Conservation (phyloP, 2,888 invertebrate genomes). For the Augochlorella aurata region DNA sequence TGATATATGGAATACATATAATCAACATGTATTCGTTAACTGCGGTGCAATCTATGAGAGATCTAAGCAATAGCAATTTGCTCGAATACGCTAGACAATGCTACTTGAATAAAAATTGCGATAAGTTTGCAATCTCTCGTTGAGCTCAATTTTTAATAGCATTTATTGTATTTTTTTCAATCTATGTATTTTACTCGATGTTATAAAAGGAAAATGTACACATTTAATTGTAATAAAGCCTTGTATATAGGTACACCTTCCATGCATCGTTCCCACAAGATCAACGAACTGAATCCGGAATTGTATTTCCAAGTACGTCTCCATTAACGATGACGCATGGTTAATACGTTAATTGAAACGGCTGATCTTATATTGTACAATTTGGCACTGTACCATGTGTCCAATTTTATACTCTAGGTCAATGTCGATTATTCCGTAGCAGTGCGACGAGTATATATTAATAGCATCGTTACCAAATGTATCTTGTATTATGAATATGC, state of each 20-base stretch:
- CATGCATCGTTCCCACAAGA: conserved; percentile 18
- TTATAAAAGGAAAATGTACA: conserved; percentile 49
- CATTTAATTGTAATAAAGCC: conserved; percentile 56
- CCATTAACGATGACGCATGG: conserved; percentile 27
- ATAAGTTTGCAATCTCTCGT: conserved; percentile 28
- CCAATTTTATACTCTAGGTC: conserved; percentile 72
- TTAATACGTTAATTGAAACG: conserved; percentile 56
- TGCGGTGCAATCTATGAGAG: conserved; percentile 56
- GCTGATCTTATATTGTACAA: conserved; percentile 38
- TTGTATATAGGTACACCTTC: conserved; percentile 40
- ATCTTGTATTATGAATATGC: neutral
- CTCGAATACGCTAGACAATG: conserved; percentile 4
- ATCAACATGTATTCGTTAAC: conserved; percentile 45
- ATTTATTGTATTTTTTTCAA: conserved; percentile 56
- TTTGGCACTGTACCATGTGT: conserved; percentile 69
- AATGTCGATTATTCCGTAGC: conserved; percentile 68
- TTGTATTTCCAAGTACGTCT: neutral
- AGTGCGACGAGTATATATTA: conserved; percentile 1
- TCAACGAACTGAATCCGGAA: conserved; percentile 47
- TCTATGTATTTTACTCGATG: conserved; percentile 63
- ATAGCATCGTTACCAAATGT: neutral
- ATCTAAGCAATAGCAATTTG: conserved; percentile 12
- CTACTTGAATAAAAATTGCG: conserved; percentile 13
- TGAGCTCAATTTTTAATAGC: conserved; percentile 66
- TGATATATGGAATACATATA: conserved; percentile 59